Conservation (phyloP, 2,113 vertebrate genomes). For the Calidris pugnax region DNA sequence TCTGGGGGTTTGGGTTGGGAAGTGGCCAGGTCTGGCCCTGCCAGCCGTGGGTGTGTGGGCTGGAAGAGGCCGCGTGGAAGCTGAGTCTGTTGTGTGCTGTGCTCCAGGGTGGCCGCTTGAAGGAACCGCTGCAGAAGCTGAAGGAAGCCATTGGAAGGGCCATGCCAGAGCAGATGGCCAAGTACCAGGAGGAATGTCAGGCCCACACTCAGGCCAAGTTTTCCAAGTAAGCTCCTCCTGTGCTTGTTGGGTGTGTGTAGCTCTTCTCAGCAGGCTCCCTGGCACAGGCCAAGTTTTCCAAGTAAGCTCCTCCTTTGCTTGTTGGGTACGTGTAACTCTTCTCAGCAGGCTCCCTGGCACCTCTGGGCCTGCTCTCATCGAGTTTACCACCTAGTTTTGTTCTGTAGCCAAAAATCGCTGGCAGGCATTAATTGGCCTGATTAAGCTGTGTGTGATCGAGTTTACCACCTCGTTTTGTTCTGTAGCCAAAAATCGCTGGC, state of each 20-base stretch:
- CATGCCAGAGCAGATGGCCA: slow-evolving; percentile 90
- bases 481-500: neutral
- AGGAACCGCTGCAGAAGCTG: slow-evolving; percentile 85
- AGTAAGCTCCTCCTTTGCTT: slow-evolving; percentile 70
- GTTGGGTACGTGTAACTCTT: neutral
- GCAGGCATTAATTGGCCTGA: neutral
- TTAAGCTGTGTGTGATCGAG: neutral
- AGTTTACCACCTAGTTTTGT: neutral
- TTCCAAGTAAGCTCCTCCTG: slow-evolving; percentile 77
- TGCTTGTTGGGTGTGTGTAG: neutral
- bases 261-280: neutral
- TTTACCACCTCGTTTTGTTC: neutral
- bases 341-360: neutral
- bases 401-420: neutral
- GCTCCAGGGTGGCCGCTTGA: slow-evolving; percentile 76
- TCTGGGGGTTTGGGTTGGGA: neutral
- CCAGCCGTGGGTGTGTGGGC: neutral
- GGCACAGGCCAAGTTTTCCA: slow-evolving; percentile 80
- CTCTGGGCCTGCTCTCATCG: neutral
- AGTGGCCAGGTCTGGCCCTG: neutral
- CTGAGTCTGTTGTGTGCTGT: neutral
- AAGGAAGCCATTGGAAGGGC: slow-evolving; percentile 86
- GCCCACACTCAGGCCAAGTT: slow-evolving; percentile 85
- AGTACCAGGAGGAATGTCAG: slow-evolving; percentile 86
- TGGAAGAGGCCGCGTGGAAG: accelerated